Evolutionary conservation across 2,888 invertebrate genomes (phyloP).

Genomic region (Tenthredo livida): DNA sequence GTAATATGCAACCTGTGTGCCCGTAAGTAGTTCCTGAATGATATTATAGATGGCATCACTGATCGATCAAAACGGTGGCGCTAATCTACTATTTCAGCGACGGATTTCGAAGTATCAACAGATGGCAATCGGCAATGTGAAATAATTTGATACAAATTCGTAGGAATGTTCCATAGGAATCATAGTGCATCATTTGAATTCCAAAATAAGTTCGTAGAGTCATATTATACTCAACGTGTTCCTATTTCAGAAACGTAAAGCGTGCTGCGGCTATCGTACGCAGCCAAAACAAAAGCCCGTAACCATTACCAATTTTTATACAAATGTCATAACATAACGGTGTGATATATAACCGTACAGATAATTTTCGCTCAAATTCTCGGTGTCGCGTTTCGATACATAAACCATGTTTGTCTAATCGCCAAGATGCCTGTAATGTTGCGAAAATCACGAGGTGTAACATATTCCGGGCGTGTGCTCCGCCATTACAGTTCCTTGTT

Average conservation of each 20-base stretch:
- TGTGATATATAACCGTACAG: not conserved
- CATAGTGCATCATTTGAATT: too few relatives aligned
- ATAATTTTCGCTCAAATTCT: not conserved
- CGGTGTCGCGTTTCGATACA: not conserved
- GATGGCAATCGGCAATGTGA: not conserved
- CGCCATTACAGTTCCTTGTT: slow-evolving; percentile 10
- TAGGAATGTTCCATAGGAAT: too few relatives aligned
- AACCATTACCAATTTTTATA: not conserved
- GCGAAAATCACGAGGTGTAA: not conserved
- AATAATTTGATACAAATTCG: too few relatives aligned
- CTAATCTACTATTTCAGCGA: not conserved
- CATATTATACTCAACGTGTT: too few relatives aligned
- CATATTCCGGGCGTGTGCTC: not conserved
- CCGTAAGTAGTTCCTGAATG: not conserved
- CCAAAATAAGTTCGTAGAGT: too few relatives aligned
- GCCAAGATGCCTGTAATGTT: not conserved
- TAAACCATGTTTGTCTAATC: not conserved
- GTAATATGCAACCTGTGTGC: not conserved
- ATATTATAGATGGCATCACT: not conserved
- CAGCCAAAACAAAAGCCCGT: not conserved
- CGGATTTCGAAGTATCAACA: not conserved
- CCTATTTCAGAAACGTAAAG: not conserved
- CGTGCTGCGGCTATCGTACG: not conserved
- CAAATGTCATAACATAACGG: not conserved
- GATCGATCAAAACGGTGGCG: not conserved